Evolutionary conservation across 2,888 invertebrate species (phyloP).

Genomic region (Linyphia triangularis): DNA sequence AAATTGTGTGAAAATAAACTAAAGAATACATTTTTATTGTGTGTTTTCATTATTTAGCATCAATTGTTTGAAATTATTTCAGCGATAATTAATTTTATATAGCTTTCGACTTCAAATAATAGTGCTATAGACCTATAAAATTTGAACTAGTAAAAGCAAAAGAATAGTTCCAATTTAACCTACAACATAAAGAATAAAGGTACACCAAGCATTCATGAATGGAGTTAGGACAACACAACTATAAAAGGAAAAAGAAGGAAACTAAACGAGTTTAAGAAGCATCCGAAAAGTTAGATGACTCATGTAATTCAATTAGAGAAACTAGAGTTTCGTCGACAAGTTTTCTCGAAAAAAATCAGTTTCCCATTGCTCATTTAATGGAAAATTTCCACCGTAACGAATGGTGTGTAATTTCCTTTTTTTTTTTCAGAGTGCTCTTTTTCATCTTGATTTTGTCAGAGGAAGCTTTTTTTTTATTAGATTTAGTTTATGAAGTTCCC

Average conservation of each 20-base stretch:
- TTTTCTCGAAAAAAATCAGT: slow-evolving; percentile 36
- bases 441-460: slow-evolving; percentile 33
- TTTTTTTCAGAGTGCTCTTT: slow-evolving; percentile 3
- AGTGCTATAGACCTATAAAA: too few species aligned
- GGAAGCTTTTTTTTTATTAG: slow-evolving; percentile 63
- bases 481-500: slow-evolving; percentile 39
- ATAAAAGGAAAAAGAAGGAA: slow-evolving; percentile 16
- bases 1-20: too few species aligned
- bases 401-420: slow-evolving; percentile 65
- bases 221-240: too few species aligned
- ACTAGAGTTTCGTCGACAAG: slow-evolving; percentile 67
- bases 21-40: too few species aligned
- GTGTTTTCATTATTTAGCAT: too few species aligned
- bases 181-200: too few species aligned
- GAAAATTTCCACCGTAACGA: slow-evolving; percentile 67
- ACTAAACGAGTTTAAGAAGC: slow-evolving; percentile 58
- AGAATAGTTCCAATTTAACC: too few species aligned
- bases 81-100: too few species aligned
- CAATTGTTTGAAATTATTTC: too few species aligned
- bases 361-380: slow-evolving; percentile 65
- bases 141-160: too few species aligned
- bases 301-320: slow-evolving; percentile 71
- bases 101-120: too few species aligned
- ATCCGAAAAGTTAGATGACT: slow-evolving; percentile 44
- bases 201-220: too few species aligned